Base-by-base conservation (phyloP, 2,113 vertebrate species). In the Stegastes partitus region DNA sequence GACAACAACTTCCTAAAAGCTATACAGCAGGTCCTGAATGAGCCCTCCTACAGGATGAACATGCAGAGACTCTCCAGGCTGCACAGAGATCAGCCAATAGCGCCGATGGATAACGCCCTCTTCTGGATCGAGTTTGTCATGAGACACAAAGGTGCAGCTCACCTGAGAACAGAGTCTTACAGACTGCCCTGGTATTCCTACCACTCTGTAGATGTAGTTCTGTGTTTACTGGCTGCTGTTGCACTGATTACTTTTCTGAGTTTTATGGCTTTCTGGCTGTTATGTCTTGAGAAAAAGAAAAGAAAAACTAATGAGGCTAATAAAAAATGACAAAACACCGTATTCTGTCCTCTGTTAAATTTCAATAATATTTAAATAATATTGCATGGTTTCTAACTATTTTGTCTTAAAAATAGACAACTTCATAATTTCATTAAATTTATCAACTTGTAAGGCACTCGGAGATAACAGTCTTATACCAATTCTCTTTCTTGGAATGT, bases 121-220 rank as follows among this genome's bases (percentile, higher is more conserved):
- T 94, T 90, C 89, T 93, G 93, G 93, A 91, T 92, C 16, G 92
- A 94, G 83, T 94, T 88, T 81, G 89, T 92, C 11, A 90, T 93
- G 71, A 90, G 92, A 68, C 90, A 93, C 79, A 90, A 87, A 89
- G 93, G 93, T 16, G 93, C 91, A n/a, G 84, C 88, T 71, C 88
- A 94, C 72, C 83, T 94, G 70, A 90, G 54, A 45, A 56, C 91
- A 6, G 19, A 88, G 49, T 87, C 74, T 25, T 88, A 85, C 54
- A 87, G 62, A 58, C 76, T 94, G 74, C 84, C 93, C 22, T 94
- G 93, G 94, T 94, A 93, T 1, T 80, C 79, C 18, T 95, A 94
- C 59, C 5, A 94, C 72, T 92, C 83, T 51, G 56, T 93, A 2
- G 93, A 95, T 75, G 79, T 92, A 0, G 0, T 57, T 12, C 64